A percentile compares a stretch with the other conserved stretches of the same genome.
phyloP scores from a whole-genome alignment of 2,888 invertebrate species.

The Sthenelais limicola region DNA sequence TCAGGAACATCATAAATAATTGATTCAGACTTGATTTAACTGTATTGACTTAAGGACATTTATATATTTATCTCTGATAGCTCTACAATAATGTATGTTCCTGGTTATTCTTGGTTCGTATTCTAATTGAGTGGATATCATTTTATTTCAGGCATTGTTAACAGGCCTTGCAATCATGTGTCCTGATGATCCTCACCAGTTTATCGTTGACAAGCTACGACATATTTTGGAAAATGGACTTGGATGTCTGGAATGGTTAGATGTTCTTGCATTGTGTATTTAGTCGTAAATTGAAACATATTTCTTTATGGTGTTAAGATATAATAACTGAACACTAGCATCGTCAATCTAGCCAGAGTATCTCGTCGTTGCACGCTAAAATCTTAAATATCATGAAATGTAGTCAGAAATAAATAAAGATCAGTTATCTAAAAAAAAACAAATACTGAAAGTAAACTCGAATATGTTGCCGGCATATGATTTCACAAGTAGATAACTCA shows the following conservation, averaged over 20 bases:
- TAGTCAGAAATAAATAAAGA: too few species aligned
- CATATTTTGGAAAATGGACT: constrained; percentile 62
- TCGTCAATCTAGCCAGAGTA: too few species aligned
- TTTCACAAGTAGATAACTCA: too few species aligned
- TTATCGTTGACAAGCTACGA: constrained; percentile 68
- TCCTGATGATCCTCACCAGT: constrained; percentile 69
- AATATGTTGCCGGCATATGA: too few species aligned
- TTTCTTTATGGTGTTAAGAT: not conserved
- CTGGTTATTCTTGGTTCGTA: not conserved
- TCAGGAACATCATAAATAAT: not conserved
- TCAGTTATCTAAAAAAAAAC: too few species aligned
- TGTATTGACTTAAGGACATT: not conserved
- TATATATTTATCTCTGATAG: too few species aligned
- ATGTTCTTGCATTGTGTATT: not conserved
- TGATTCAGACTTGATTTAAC: not conserved
- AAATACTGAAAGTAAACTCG: too few species aligned
- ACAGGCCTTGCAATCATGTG: constrained; percentile 71
- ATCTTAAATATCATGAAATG: too few species aligned
- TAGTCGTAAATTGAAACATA: not conserved
- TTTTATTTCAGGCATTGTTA: constrained; percentile 67
- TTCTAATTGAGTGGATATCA: not conserved
- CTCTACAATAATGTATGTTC: too few species aligned
- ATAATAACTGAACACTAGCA: too few species aligned
- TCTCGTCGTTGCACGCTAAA: too few species aligned
- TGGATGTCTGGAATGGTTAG: constrained; percentile 67